Evolutionary conservation across 2,888 invertebrate genomes (phyloP).

Genomic region (Drosophila ustulata): DNA sequence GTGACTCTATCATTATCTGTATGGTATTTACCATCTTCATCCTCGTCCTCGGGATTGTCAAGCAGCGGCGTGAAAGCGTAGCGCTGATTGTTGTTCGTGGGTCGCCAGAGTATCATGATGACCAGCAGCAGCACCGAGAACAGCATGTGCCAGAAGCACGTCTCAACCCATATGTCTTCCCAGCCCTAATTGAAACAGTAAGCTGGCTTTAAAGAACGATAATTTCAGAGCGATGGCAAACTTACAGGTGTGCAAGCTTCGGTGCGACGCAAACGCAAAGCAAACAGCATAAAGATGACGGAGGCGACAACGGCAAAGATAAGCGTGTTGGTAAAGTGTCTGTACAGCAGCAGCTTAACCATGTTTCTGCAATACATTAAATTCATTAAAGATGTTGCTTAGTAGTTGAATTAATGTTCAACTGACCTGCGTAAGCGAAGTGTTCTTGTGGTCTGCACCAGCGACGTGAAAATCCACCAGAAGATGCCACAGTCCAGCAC

Average conservation of each 20-base stretch:
- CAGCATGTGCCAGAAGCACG: slow-evolving; percentile 97
- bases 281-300: slow-evolving; percentile 96
- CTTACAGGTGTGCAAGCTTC: slow-evolving; percentile 90
- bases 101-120: slow-evolving; percentile 98
- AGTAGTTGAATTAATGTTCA: too few relatives aligned
- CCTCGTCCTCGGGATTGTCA: slow-evolving; percentile 92
- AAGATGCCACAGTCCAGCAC: slow-evolving; percentile 94
- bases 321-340: slow-evolving; percentile 97
- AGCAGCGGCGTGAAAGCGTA: slow-evolving; percentile 97
- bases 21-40: slow-evolving; percentile 87
- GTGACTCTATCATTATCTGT: neutral
- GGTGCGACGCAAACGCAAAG: slow-evolving; percentile 92
- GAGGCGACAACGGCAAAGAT: slow-evolving; percentile 96
- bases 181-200: slow-evolving; percentile 88
- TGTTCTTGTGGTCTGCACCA: slow-evolving; percentile 95
- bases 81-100: slow-evolving; percentile 97
- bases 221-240: too few relatives aligned
- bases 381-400: neutral
- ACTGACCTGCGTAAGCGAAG: slow-evolving; percentile 90
- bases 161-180: slow-evolving; percentile 97
- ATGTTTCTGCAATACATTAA: slow-evolving; percentile 89
- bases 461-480: slow-evolving; percentile 96
- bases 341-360: slow-evolving; percentile 94
- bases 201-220: too few relatives aligned
- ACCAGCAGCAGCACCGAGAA: slow-evolving; percentile 94